Conservation (phyloP, 2,113 vertebrate species). For the Misgurnus anguillicaudatus region DNA sequence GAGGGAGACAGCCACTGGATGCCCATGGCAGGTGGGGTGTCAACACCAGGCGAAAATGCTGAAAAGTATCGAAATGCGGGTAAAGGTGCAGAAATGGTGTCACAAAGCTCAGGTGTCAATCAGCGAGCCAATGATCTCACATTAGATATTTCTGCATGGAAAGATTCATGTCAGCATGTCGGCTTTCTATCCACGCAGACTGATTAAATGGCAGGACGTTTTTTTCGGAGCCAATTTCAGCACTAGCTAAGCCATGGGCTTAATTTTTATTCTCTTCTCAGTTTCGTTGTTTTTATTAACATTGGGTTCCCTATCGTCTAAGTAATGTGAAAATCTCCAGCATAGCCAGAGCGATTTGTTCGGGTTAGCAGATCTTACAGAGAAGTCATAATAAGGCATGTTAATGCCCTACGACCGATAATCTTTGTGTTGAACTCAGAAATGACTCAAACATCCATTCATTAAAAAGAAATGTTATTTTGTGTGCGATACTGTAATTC, state of each 20-base stretch:
- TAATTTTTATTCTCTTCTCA: conserved; percentile 44
- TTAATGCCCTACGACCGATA: conserved; percentile 50
- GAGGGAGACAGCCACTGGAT: conserved; percentile 24
- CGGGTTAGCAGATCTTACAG: conserved; percentile 52
- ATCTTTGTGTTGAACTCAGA: conserved; percentile 33
- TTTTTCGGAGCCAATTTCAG: conserved; percentile 20
- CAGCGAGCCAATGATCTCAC: not conserved
- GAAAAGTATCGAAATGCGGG: conserved; percentile 28
- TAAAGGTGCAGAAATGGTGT: not conserved
- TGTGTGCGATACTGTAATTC: not conserved
- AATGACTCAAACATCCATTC: conserved; percentile 53
- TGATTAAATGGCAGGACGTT: conserved; percentile 47
- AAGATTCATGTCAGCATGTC: conserved; percentile 26
- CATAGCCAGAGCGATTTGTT: conserved; percentile 40
- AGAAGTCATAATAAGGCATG: conserved; percentile 17
- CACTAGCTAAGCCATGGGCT: not conserved
- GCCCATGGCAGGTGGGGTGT: conserved; percentile 27
- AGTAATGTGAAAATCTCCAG: conserved; percentile 25
- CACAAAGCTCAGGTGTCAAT: conserved; percentile 7
- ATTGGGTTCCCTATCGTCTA: conserved; percentile 41
- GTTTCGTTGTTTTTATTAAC: conserved; percentile 46
- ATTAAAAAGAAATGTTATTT: conserved; percentile 43
- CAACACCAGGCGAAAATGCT: conserved; percentile 52
- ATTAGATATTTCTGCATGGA: conserved; percentile 11
- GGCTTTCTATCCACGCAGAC: conserved; percentile 19